phyloP scores from a whole-genome alignment of 2,888 invertebrate species.

The Pseudococcus longispinus region DNA sequence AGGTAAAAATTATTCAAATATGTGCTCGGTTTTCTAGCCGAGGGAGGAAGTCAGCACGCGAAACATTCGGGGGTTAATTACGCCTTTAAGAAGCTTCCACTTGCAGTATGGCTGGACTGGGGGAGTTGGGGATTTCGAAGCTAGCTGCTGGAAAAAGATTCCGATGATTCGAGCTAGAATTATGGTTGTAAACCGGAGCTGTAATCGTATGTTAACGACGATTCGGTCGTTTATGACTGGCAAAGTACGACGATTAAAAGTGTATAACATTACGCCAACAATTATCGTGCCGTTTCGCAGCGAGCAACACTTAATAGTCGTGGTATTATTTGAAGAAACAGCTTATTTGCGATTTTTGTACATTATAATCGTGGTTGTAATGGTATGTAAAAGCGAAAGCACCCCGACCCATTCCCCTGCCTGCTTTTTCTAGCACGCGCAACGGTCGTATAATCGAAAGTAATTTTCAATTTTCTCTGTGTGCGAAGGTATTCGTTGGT shows the following conservation, averaged over 20 bases:
- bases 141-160: background rate
- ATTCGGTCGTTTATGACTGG: constrained; percentile 10
- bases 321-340: background rate
- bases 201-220: constrained; percentile 29
- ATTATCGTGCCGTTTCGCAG: background rate
- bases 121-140: background rate
- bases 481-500: background rate
- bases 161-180: constrained; percentile 12
- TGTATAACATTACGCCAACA: background rate
- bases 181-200: background rate
- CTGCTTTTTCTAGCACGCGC: background rate
- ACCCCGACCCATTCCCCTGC: background rate
- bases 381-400: background rate
- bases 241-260: constrained; percentile 19
- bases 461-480: background rate
- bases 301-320: background rate
- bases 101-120: background rate
- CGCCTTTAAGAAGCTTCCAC: background rate
- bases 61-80: background rate
- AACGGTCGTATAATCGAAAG: background rate
- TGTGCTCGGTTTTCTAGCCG: background rate
- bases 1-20: background rate
- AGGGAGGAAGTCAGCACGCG: background rate
- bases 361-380: background rate
- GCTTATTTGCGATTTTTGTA: constrained; percentile 21